Conservation (phyloP, 2,113 vertebrate species). For the Equus przewalskii region DNA sequence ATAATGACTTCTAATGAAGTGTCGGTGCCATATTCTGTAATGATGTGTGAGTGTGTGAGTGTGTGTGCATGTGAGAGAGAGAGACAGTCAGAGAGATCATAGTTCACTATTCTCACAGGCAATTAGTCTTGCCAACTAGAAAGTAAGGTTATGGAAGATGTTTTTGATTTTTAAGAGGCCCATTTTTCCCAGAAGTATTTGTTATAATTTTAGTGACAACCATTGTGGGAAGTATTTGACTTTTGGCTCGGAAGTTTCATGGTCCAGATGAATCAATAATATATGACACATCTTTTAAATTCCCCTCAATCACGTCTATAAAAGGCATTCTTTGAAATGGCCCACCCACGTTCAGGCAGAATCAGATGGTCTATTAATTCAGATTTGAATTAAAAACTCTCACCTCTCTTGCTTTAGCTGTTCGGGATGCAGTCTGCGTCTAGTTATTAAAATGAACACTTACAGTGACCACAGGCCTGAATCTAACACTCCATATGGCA, state of each 20-base stretch:
- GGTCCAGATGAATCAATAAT: slow-evolving; percentile 74
- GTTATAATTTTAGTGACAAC: slow-evolving; percentile 68
- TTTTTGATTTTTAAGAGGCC: slow-evolving; percentile 57
- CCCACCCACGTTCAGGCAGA: slow-evolving; percentile 56
- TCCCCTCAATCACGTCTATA: slow-evolving; percentile 20
- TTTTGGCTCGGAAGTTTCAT: slow-evolving; percentile 70
- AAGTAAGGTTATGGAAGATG: neutral
- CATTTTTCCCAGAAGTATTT: slow-evolving; percentile 61
- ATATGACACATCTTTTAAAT: slow-evolving; percentile 63
- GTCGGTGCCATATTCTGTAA: neutral
- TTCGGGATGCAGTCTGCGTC: slow-evolving; percentile 64
- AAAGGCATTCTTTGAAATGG: slow-evolving; percentile 55
- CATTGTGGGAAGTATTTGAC: slow-evolving; percentile 67
- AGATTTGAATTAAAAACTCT: slow-evolving; percentile 67
- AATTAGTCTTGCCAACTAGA: neutral
- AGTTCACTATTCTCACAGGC: neutral
- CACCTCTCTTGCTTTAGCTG: slow-evolving; percentile 64
- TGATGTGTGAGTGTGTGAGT: neutral
- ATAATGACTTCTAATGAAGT: neutral
- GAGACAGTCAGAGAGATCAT: neutral
- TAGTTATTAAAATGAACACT: slow-evolving; percentile 76
- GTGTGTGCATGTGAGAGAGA: neutral
- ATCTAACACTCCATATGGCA: slow-evolving; percentile 85
- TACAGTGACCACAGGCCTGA: slow-evolving; percentile 72
- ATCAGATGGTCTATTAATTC: slow-evolving; percentile 69